A percentile compares a stretch with the other conserved stretches of the same genome.
Evolutionary conservation across 1,140 invertebrate species (phyloP).

Genomic region (Hyles euphorbiae): DNA sequence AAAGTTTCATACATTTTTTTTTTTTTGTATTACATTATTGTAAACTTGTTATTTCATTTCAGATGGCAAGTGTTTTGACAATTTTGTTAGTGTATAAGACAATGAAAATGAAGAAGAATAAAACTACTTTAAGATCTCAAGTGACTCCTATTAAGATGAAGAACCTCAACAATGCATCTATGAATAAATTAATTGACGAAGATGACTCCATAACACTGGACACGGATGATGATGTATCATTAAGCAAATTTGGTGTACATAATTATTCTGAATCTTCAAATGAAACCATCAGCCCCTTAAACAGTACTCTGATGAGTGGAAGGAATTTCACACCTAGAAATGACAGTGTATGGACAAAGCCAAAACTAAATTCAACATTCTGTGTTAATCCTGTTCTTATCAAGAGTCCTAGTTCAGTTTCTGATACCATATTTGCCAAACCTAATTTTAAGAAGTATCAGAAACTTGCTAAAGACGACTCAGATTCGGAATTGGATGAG

Average conservation of each 20-base stretch:
- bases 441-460: constrained; percentile 64
- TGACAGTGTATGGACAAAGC: constrained; percentile 55
- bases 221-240: constrained; percentile 63
- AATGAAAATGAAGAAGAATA: constrained; percentile 37
- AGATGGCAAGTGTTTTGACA: constrained; percentile 45
- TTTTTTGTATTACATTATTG: no score
- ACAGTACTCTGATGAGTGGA: constrained; percentile 45
- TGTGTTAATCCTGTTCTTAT: constrained; percentile 45
- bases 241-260: constrained; percentile 63
- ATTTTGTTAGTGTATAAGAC: constrained; percentile 48
- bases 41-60: constrained; percentile 22
- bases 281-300: constrained; percentile 46
- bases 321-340: constrained; percentile 51
- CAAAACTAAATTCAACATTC: constrained; percentile 60
- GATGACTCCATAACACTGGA: constrained; percentile 38
- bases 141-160: constrained; percentile 47
- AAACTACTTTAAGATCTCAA: constrained; percentile 26
- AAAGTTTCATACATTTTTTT: neutral
- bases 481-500: constrained; percentile 68
- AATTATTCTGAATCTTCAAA: constrained; percentile 59
- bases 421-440: constrained; percentile 55
- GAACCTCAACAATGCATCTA: constrained; percentile 38
- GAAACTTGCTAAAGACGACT: constrained; percentile 55
- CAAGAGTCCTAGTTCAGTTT: constrained; percentile 44
- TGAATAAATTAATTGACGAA: constrained; percentile 38